These are phyloP conservation scores for Sapayoa aenigma DNA, from an alignment of 2,113 vertebrate genomes.

Conservation along the genomic window DNA sequence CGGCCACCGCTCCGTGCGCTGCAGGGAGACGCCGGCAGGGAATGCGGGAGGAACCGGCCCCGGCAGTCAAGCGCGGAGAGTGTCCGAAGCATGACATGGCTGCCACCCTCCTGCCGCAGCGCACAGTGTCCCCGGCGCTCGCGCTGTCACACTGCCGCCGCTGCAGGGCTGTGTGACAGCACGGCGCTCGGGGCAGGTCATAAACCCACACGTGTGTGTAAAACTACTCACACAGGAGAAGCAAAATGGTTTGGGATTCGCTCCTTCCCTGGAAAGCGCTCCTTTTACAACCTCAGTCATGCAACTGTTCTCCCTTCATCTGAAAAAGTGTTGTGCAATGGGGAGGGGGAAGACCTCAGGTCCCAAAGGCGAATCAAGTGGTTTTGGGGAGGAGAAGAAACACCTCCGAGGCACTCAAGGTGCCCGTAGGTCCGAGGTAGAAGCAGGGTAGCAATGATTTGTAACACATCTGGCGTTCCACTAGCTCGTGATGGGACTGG, in stretches of 20 bases:
- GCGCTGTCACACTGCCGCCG: too few relatives aligned
- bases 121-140: too few relatives aligned
- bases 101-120: neutral
- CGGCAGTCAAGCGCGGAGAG: neutral
- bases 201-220: rapidly evolving
- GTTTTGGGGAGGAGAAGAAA: neutral
- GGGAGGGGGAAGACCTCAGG: neutral
- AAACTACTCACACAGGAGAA: rapidly evolving
- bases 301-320: neutral
- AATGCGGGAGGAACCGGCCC: rapidly evolving
- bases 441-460: neutral
- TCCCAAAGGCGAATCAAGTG: too few relatives aligned
- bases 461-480: rapidly evolving
- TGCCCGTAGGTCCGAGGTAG: rapidly evolving
- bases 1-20: neutral
- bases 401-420: neutral
- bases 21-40: neutral
- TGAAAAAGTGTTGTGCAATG: too few relatives aligned
- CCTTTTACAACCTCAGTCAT: rapidly evolving
- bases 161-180: rapidly evolving
- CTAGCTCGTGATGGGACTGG: rapidly evolving
- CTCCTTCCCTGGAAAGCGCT: neutral
- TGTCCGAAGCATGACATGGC: rapidly evolving
- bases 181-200: rapidly evolving
- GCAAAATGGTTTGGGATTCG: rapidly evolving